phyloP scores from a whole-genome alignment of 2,888 invertebrate genomes.

The Aphidoletes aphidimyza region DNA sequence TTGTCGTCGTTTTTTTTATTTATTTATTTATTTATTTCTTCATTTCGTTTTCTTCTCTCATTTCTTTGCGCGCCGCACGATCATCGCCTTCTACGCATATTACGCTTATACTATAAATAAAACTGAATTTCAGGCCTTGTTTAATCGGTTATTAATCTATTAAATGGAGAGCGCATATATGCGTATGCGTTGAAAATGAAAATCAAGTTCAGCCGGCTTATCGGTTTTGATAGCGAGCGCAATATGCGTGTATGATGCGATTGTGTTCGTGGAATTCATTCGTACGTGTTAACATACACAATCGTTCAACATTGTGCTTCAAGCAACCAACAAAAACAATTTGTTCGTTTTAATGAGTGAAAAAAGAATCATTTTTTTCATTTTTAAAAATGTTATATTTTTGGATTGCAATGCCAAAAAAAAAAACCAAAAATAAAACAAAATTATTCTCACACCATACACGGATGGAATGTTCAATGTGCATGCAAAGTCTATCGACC shows the following conservation, averaged over 20 bases:
- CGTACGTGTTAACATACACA: too few species aligned
- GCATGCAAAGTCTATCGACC: too few species aligned
- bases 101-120: background rate
- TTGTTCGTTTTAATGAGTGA: too few species aligned
- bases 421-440: too few species aligned
- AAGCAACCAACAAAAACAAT: too few species aligned
- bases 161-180: background rate
- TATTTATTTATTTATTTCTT: background rate
- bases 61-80: background rate
- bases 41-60: background rate
- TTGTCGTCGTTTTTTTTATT: too few species aligned
- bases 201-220: constrained; percentile 43
- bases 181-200: constrained; percentile 28
- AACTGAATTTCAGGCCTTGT: constrained; percentile 21
- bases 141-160: constrained; percentile 44
- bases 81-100: constrained; percentile 28
- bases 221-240: background rate
- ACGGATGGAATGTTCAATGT: too few species aligned
- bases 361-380: too few species aligned
- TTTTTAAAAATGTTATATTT: too few species aligned
- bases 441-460: too few species aligned
- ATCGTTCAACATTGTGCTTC: too few species aligned
- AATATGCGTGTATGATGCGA: background rate
- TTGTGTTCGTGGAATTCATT: background rate
- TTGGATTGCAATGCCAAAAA: too few species aligned